These are phyloP conservation scores for Cyclophora punctaria DNA, from an alignment of 2,888 invertebrate genomes.

Conservation along the genomic window DNA sequence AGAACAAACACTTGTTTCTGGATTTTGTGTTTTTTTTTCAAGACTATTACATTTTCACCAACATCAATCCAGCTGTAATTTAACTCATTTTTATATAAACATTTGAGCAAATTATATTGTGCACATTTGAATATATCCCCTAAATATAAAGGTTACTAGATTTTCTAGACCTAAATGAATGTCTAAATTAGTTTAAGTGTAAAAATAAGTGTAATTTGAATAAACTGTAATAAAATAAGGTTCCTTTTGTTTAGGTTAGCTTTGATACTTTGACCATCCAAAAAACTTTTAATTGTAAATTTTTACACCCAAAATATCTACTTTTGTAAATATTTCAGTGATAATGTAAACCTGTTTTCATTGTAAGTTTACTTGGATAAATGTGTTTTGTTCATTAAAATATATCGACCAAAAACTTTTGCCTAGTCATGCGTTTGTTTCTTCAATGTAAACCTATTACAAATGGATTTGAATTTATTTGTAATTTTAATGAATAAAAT, in stretches of 20 bases:
- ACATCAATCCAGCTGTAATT: no score
- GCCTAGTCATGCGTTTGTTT: background rate
- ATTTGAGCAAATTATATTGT: no score
- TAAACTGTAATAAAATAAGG: conserved; percentile 1
- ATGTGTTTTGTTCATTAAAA: background rate
- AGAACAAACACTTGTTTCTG: no score
- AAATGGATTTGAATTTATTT: no score
- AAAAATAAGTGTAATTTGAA: background rate
- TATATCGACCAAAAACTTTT: background rate
- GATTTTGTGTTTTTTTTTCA: no score
- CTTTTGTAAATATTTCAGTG: background rate
- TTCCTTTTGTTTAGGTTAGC: conserved; percentile 20
- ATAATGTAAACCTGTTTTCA: background rate
- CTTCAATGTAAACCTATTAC: no score
- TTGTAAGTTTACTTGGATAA: background rate
- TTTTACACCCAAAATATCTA: background rate
- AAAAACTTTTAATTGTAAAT: background rate
- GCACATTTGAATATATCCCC: no score
- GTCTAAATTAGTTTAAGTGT: conserved; percentile 40
- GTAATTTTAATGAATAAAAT: no score
- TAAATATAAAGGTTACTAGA: no score
- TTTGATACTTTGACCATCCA: background rate
- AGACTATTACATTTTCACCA: no score
- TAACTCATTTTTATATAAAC: no score
- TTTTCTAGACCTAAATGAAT: conserved; percentile 18